Evolutionary conservation across 2,113 vertebrate genomes (phyloP).

Genomic region (Maccullochella peelii): DNA sequence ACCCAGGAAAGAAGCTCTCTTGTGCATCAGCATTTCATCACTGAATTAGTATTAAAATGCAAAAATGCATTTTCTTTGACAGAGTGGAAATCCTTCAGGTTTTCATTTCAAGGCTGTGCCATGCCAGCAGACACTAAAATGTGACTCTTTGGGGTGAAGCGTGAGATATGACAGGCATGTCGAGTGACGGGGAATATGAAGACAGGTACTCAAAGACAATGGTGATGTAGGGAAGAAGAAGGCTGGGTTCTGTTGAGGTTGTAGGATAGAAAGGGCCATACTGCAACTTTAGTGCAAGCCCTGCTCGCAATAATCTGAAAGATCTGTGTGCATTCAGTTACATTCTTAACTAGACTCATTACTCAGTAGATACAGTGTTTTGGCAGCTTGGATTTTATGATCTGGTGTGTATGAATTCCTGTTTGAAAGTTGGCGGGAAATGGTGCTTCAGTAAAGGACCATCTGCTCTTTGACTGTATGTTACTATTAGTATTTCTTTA

Average conservation of each 20-base stretch:
- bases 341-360: neutral
- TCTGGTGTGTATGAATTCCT: neutral
- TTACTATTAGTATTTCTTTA: neutral
- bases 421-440: neutral
- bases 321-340: neutral
- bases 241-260: neutral
- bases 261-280: neutral
- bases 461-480: neutral
- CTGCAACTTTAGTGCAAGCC: neutral
- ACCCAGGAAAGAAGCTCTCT: neutral
- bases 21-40: neutral
- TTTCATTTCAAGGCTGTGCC: constrained; percentile 3
- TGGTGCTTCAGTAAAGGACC: neutral
- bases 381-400: neutral
- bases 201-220: neutral
- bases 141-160: neutral
- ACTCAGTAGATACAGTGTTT: neutral
- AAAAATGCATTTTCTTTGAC: constrained; percentile 2
- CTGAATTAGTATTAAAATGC: constrained; percentile 13
- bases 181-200: too few relatives aligned
- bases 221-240: neutral
- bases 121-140: neutral
- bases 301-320: neutral
- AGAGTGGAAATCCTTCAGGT: neutral
- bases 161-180: neutral